Evolutionary conservation across 2,113 vertebrate genomes (phyloP).

Genomic region (Pseudorectes ferrugineus): DNA sequence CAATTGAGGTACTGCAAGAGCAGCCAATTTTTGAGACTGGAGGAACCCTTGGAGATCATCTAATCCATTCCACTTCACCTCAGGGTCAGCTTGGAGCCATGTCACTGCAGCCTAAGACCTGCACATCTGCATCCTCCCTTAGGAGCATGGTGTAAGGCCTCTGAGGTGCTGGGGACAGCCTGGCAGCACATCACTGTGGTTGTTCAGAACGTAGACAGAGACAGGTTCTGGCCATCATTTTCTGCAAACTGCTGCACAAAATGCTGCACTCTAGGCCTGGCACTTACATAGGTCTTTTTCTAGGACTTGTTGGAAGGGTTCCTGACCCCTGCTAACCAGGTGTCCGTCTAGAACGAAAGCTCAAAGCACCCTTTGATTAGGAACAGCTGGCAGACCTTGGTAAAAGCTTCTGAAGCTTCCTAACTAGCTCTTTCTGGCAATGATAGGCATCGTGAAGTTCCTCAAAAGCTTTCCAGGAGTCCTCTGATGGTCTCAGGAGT

Average conservation of each 20-base stretch:
- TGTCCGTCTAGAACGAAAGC: not conserved
- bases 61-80: not conserved
- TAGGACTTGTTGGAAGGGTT: not conserved
- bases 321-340: not conserved
- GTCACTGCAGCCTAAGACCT: not conserved
- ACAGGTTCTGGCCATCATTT: not conserved
- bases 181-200: accelerated
- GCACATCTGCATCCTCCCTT: not conserved
- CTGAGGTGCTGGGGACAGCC: not conserved
- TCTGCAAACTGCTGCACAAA: not conserved
- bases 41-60: not conserved
- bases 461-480: not conserved
- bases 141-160: not conserved
- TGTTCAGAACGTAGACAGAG: not conserved
- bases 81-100: not conserved
- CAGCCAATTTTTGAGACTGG: not conserved
- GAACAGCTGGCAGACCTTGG: not conserved
- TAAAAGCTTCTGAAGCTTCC: not conserved
- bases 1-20: not conserved
- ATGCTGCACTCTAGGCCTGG: not conserved
- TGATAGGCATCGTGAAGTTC: not conserved
- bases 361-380: not conserved
- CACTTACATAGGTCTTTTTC: not conserved
- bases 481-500: not conserved
- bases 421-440: not conserved